Base-by-base conservation (phyloP, 2,888 invertebrate species). In the Drosophila longiperda region DNA sequence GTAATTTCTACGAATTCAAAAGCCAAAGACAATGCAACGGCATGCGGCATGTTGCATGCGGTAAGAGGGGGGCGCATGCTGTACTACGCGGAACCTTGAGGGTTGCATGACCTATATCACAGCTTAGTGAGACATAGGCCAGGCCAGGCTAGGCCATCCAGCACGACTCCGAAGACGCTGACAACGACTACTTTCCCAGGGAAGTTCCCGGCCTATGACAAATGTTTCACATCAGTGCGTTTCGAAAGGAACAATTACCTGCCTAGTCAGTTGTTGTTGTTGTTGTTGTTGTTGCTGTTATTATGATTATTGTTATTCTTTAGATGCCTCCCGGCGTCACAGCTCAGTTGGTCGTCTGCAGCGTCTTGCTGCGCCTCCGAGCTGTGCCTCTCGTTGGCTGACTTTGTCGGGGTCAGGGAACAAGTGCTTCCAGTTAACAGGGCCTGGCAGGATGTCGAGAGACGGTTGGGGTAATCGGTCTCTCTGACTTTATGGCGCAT, bases 151-250 rank as follows among this genome's bases (percentile, higher is more conserved):
- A 59, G 38, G 42, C 64, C 36, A 3, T 15, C 36, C 50, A 52
- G 50, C 60, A 55, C 59, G 63, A 66, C 70, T 68, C 34, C 60
- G 53, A 58, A 66, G 78, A 73, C 63, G 57, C 11, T 38, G 61
- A 68, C 67, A 72, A 75, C 76, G 71, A 84, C 83, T 83, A 85
- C 29, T 57, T 89, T 89, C 89, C 90, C 89, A 90, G 79, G 88
- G 82, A 87, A 84, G 61, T 80, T 73, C 78, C 67, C 75, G 69
- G 77, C 74, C 78, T 89, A 90, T 91, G 91, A 91, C 91, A 91
- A 91, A 91, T 91, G 91, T 91, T 91, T 87, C 83, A 85, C 91
- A 85, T 91, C 91, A 86, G 76, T 88, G 91, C 85, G 77, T 76
- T 68, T 89, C 81, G 87, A 86, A 89, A 81, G 73, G 80, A 48